A percentile compares a stretch with the other conserved stretches of the same genome.
phyloP scores from a whole-genome alignment of 2,113 vertebrate species.

The Synodontis membranacea region DNA sequence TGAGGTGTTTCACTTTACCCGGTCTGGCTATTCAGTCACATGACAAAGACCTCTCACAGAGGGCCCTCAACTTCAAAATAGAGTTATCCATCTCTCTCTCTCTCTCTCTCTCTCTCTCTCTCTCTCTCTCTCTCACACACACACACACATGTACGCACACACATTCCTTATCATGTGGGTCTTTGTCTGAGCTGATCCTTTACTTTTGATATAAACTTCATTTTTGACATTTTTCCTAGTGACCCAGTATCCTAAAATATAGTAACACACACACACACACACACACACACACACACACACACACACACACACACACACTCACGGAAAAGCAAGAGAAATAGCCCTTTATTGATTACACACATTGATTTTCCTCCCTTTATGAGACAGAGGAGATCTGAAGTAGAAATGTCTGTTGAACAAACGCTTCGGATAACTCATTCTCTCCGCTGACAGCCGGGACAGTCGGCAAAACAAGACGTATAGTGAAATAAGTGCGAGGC shows the following conservation, averaged over 20 bases:
- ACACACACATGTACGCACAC: not conserved
- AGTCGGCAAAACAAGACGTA: conserved; percentile 34
- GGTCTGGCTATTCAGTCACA: not conserved
- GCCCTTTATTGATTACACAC: conserved; percentile 64
- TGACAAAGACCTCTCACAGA: conserved; percentile 12
- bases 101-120: not conserved
- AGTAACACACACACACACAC: conserved; percentile 13
- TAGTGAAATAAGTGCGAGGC: conserved; percentile 29
- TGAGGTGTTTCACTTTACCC: conserved; percentile 16
- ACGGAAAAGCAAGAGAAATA: conserved; percentile 59
- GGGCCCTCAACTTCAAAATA: conserved; percentile 35
- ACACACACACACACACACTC: not conserved
- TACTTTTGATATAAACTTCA: not conserved
- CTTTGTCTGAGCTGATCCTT: not conserved
- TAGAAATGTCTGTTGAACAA: conserved; percentile 66
- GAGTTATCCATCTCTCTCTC: not conserved
- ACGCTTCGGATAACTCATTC: conserved; percentile 68
- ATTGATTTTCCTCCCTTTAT: conserved; percentile 74
- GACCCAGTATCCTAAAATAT: conserved; percentile 20
- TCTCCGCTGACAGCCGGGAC: conserved; percentile 55
- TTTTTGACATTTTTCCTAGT: conserved; percentile 5
- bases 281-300: not conserved
- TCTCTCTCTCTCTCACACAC: not conserved
- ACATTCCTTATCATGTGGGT: not conserved
- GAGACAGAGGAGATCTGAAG: conserved; percentile 68